Conservation (phyloP, 2,113 vertebrate species). For the Canis aureus region DNA sequence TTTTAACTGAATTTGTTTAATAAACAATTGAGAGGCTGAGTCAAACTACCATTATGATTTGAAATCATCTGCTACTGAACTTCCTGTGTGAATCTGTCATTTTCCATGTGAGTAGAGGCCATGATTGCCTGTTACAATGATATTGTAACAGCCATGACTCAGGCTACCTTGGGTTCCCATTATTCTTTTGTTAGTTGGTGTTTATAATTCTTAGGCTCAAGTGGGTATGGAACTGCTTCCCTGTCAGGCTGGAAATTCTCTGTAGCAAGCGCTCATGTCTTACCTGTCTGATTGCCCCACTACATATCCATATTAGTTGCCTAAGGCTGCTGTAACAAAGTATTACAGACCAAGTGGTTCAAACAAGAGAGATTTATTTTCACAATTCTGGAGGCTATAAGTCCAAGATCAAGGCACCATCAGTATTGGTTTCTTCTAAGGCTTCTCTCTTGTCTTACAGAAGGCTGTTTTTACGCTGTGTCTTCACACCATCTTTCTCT, state of each 20-base stretch:
- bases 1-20: neutral
- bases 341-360: neutral
- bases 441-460: neutral
- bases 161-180: neutral
- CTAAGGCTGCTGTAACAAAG: neutral
- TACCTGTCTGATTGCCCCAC: neutral
- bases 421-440: neutral
- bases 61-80: neutral
- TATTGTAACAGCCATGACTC: neutral
- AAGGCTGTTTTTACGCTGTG: neutral
- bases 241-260: neutral
- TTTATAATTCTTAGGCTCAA: neutral
- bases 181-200: neutral
- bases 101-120: neutral
- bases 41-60: neutral
- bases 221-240: neutral
- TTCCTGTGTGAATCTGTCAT: neutral
- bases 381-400: neutral
- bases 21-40: neutral
- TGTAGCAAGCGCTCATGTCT: neutral
- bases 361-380: neutral
- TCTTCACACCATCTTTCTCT: neutral
- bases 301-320: neutral
- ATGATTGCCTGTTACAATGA: neutral
- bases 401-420: neutral